Evolutionary conservation across 2,113 vertebrate species (phyloP).

Genomic region (Mustela nigripes): DNA sequence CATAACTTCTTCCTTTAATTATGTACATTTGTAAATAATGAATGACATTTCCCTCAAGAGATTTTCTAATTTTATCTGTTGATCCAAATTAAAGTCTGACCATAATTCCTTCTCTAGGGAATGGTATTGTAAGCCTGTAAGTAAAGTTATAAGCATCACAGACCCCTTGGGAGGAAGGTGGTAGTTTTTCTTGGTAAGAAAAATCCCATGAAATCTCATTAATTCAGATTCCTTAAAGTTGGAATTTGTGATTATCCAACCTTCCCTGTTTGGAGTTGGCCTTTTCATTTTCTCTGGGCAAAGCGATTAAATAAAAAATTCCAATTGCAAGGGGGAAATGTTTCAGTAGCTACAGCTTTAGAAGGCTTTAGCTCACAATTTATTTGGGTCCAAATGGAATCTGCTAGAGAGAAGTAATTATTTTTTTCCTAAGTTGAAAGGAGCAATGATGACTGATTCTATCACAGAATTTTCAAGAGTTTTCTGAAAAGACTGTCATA

Average conservation of each 20-base stretch:
- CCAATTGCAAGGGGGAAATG: neutral
- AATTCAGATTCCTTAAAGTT: slow-evolving; percentile 37
- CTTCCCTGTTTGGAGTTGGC: neutral
- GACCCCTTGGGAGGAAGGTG: neutral
- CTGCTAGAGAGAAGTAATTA: neutral
- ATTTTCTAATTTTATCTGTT: slow-evolving; percentile 73
- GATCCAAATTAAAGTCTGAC: slow-evolving; percentile 72
- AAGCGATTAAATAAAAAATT: slow-evolving; percentile 46
- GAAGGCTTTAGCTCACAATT: neutral
- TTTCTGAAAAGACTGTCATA: slow-evolving; percentile 28
- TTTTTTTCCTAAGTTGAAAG: slow-evolving; percentile 6
- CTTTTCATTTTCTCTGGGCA: slow-evolving; percentile 42
- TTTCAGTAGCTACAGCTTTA: slow-evolving; percentile 15
- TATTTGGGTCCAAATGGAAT: slow-evolving; percentile 39
- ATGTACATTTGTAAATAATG: slow-evolving; percentile 68
- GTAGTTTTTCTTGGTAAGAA: neutral
- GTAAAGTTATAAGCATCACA: slow-evolving; percentile 33
- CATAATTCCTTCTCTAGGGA: slow-evolving; percentile 64
- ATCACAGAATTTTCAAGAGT: neutral
- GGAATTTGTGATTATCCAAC: slow-evolving; percentile 24
- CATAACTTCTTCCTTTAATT: slow-evolving; percentile 39
- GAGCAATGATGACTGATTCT: neutral
- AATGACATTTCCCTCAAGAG: slow-evolving; percentile 53
- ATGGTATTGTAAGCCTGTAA: neutral
- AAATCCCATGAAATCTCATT: slow-evolving; percentile 35